A percentile compares a stretch with the other conserved stretches of the same genome.
Conservation (phyloP, 2,888 invertebrate species). For the Anaspis maculata region DNA sequence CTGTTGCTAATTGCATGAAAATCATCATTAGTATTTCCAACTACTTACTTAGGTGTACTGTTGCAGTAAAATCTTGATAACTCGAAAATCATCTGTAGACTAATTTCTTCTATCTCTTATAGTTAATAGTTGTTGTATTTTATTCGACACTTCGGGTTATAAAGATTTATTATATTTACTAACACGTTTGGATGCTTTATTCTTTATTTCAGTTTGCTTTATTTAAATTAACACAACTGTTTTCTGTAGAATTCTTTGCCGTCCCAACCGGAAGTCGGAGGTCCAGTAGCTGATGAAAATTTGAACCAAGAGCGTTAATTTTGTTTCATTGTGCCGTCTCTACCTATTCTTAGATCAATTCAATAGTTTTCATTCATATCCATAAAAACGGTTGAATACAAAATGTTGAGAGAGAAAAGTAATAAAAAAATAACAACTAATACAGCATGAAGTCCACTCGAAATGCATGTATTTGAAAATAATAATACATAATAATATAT, state of each 20-base stretch:
- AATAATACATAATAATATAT: constrained; percentile 7
- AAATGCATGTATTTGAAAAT: constrained; percentile 22
- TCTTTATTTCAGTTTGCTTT: too few species aligned
- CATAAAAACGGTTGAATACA: too few species aligned
- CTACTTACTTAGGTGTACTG: too few species aligned
- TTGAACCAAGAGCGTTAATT: constrained; percentile 55
- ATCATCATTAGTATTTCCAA: too few species aligned
- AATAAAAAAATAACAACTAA: constrained; percentile 14
- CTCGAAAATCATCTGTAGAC: constrained; percentile 5
- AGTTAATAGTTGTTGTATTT: constrained; percentile 7
- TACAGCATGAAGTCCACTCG: constrained; percentile 17
- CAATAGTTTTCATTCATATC: constrained; percentile 11
- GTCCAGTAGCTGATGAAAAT: constrained; percentile 64
- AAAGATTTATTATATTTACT: too few species aligned
- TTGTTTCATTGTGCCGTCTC: constrained; percentile 16
- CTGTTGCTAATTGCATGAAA: too few species aligned
- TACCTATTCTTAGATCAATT: constrained; percentile 11
- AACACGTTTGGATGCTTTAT: too few species aligned
- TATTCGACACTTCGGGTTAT: too few species aligned
- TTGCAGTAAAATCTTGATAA: too few species aligned
- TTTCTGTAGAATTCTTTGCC: constrained; percentile 63
- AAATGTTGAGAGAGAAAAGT: constrained; percentile 5
- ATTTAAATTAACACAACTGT: constrained; percentile 22
- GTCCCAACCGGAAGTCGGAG: constrained; percentile 40
- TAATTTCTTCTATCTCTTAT: constrained; percentile 6